Evolutionary conservation across 2,888 invertebrate species (phyloP), one percentile per base, ranked within the genome.

Genomic region (Cephonodes hylas): DNA sequence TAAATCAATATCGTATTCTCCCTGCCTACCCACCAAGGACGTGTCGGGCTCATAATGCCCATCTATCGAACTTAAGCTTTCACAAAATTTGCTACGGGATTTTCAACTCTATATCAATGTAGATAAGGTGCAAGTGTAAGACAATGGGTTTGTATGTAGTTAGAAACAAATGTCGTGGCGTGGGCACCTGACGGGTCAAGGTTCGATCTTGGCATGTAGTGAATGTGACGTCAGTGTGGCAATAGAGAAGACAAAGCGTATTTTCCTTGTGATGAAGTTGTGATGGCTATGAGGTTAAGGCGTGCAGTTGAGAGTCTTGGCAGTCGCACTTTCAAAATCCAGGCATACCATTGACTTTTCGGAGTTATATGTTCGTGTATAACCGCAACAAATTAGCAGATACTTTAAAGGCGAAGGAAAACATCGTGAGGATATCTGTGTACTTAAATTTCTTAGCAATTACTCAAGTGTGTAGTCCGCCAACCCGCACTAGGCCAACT

Each of bases 161-260:
- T 62, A 31, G 48, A 27, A 58, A 38, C 53, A 53, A 22, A 23
- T 15, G 42, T 13, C 38, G 27, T 58, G 27, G 63, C 59, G 61
- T 44, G 59, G 62, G 61, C 63, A 63, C 45, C 58, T 64, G 62
- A 42, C 57, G 57, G 60, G 63, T 59, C 62, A 65, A 60, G 61
- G 65, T 65, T 63, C 57, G 59, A 27, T 27, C 15, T 53, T 31
- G 31, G 38, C 8, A 18, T 18, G 53, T 53, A 53, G 53, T 53
- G 13, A 31, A 53, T 18, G 10, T 31, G 3, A 53, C 27, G 7
- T 10, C 18, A 53, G 53, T 18, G 10, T 18, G 27, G 2, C 3
- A 22, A n/a, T n/a, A n/a, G n/a, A n/a, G n/a, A n/a, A n/a, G n/a
- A n/a, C n/a, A n/a, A n/a, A n/a, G n/a, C n/a, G n/a, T n/a, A n/a